A percentile compares a stretch with the other conserved stretches of the same genome.
phyloP scores from a whole-genome alignment of 2,113 vertebrate genomes.

The Pedetes capensis region DNA sequence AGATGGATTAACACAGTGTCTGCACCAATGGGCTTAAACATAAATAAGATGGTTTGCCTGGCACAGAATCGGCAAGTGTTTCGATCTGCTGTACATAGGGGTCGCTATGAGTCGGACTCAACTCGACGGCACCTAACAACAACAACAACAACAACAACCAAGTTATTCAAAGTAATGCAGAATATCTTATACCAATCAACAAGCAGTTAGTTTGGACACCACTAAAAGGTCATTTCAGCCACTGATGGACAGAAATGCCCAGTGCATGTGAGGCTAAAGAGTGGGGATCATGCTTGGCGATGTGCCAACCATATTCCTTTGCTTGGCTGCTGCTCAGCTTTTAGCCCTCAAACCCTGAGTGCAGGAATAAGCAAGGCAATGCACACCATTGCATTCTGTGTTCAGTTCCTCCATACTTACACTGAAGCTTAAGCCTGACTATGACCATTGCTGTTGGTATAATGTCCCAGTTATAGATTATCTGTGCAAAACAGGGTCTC shows the following conservation, averaged over 20 bases:
- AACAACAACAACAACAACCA: no score
- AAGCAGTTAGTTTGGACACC: neutral
- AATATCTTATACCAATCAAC: neutral
- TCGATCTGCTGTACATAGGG: no score
- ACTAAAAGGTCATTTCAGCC: neutral
- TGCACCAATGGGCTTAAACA: no score
- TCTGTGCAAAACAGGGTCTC: neutral
- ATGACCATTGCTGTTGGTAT: neutral
- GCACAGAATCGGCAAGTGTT: no score
- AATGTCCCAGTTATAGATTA: neutral
- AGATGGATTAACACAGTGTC: no score
- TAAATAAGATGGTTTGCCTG: no score
- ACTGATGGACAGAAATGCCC: neutral
- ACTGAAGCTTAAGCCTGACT: neutral
- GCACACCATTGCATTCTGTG: neutral
- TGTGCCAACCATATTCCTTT: neutral
- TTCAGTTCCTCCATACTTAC: neutral
- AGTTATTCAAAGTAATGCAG: conserved; percentile 10
- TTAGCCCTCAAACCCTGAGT: neutral
- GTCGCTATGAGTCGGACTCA: no score
- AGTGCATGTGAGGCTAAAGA: neutral
- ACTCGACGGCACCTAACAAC: no score
- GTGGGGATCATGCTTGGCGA: neutral
- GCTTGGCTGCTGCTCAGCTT: neutral
- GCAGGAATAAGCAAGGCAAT: neutral